A percentile compares a stretch with the other conserved stretches of the same genome.
phyloP scores from a whole-genome alignment of 1,140 invertebrate species.

The Aphaenogaster rudis region DNA sequence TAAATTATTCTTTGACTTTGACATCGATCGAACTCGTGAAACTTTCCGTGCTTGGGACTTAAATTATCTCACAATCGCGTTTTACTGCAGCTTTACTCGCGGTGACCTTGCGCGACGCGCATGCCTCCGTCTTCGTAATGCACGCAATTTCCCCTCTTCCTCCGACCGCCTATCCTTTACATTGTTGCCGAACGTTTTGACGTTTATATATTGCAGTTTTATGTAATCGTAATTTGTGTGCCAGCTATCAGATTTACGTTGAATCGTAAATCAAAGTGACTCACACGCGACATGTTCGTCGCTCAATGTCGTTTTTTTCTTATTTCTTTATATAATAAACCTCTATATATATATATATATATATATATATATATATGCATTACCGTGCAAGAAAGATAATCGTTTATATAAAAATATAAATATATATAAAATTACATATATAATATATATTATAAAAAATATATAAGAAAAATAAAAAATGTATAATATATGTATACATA shows the following conservation, averaged over 20 bases:
- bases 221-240: constrained; percentile 55
- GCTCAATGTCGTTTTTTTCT: not conserved
- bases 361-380: no score
- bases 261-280: constrained; percentile 31
- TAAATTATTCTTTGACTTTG: not conserved
- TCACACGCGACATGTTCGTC: not conserved
- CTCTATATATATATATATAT: no score
- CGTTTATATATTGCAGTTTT: constrained; percentile 21
- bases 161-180: not conserved
- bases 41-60: not conserved
- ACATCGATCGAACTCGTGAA: constrained; percentile 5
- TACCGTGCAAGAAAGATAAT: no score
- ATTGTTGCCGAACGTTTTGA: not conserved
- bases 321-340: not conserved
- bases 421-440: no score
- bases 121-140: not conserved
- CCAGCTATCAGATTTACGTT: not conserved
- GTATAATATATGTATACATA: no score
- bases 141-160: not conserved
- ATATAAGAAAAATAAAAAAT: no score
- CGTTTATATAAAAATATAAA: no score
- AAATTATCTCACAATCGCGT: not conserved
- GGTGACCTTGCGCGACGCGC: constrained; percentile 6
- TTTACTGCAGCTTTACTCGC: not conserved
- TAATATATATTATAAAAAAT: no score